Evolutionary conservation across 2,113 vertebrate species (phyloP).

Genomic region (Notothenia rossii): DNA sequence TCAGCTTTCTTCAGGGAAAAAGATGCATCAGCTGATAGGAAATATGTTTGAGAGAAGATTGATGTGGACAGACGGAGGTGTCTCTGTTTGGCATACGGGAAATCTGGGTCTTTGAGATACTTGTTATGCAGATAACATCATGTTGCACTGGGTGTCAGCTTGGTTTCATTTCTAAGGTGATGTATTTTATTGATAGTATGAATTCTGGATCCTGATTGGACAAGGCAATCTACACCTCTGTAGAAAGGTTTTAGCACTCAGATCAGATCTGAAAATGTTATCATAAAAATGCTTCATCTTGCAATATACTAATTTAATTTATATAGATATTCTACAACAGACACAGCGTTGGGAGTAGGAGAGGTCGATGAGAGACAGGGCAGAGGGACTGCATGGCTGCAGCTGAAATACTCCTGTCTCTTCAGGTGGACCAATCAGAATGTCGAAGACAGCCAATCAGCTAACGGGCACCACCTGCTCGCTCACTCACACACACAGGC

Average conservation of each 20-base stretch:
- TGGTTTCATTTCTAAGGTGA: background rate
- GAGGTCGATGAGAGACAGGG: too few relatives aligned
- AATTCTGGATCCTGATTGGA: constrained; percentile 8
- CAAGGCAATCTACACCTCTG: background rate
- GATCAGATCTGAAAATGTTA: too few relatives aligned
- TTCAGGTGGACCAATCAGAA: too few relatives aligned
- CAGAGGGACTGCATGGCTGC: too few relatives aligned
- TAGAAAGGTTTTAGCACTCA: background rate
- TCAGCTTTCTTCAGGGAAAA: background rate
- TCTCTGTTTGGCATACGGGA: background rate
- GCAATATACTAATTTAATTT: too few relatives aligned
- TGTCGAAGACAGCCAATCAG: too few relatives aligned
- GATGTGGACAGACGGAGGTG: constrained; percentile 7
- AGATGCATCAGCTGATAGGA: constrained; percentile 29
- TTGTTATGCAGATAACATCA: background rate
- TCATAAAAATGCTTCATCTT: too few relatives aligned
- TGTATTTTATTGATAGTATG: background rate
- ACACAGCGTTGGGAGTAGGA: too few relatives aligned
- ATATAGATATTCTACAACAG: too few relatives aligned
- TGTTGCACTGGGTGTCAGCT: background rate
- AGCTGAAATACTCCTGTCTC: too few relatives aligned
- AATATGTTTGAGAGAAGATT: constrained; percentile 12
- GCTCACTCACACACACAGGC: too few relatives aligned
- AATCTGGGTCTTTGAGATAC: background rate
- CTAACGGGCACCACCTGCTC: too few relatives aligned